Conservation (phyloP, 2,797 vertebrate species). For the Sebastes wilsoni region DNA sequence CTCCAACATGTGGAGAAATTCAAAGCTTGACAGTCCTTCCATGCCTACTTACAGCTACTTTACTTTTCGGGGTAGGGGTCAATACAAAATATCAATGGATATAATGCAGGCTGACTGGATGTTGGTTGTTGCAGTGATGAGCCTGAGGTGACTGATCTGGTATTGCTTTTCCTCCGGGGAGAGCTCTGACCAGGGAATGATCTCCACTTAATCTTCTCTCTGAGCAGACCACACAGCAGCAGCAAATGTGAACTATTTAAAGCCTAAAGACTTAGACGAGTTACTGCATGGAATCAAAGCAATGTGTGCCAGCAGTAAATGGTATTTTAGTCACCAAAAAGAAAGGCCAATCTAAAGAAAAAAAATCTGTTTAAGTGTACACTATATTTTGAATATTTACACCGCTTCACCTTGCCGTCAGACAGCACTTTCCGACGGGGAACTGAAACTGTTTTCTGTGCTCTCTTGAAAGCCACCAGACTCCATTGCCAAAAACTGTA, state of each 20-base stretch:
- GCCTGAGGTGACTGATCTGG: conserved; percentile 79
- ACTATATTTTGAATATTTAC: too few relatives aligned
- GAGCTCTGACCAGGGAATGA: conserved; percentile 84
- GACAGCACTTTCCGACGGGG: too few relatives aligned
- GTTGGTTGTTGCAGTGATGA: conserved; percentile 79
- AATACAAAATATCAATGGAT: background rate
- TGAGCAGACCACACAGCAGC: conserved; percentile 73
- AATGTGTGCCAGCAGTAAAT: too few relatives aligned
- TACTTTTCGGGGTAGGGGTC: background rate
- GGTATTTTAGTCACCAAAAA: too few relatives aligned
- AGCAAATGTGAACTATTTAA: background rate
- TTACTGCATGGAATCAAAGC: accelerated
- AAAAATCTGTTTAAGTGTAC: too few relatives aligned
- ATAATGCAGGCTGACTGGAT: background rate
- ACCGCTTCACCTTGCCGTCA: too few relatives aligned
- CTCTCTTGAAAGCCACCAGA: too few relatives aligned
- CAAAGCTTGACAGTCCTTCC: too few relatives aligned
- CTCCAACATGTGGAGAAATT: background rate
- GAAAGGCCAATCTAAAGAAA: background rate
- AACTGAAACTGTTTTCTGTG: too few relatives aligned
- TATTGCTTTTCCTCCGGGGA: conserved; percentile 78
- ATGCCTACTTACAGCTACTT: background rate
- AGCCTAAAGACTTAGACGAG: too few relatives aligned
- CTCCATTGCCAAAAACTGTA: too few relatives aligned
- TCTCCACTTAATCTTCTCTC: conserved; percentile 85